These are phyloP conservation scores for Aldabrachelys gigantea DNA, from an alignment of 2,113 vertebrate species.

Conservation along the genomic window DNA sequence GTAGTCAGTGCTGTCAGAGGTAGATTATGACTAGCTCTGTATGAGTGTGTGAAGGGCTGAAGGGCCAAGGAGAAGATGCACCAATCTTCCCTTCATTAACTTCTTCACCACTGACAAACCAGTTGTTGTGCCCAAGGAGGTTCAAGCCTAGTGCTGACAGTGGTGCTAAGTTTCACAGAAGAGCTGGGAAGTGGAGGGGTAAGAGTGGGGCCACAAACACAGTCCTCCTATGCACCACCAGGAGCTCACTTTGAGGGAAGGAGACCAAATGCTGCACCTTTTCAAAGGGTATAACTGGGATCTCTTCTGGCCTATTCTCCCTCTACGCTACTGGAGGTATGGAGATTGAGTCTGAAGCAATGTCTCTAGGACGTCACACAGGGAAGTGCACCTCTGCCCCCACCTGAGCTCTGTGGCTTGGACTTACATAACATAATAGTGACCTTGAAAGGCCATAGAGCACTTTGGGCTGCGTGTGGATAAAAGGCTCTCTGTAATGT, in stretches of 20 bases:
- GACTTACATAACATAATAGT: slow-evolving; percentile 10
- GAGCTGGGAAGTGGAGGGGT: background rate
- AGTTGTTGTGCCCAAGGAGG: background rate
- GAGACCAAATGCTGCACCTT: background rate
- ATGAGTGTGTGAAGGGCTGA: background rate
- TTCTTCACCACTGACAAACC: background rate
- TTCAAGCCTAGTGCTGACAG: background rate
- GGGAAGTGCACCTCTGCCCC: slow-evolving; percentile 14
- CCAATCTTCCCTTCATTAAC: background rate
- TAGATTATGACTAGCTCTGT: background rate
- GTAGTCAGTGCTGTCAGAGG: background rate
- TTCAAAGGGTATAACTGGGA: background rate
- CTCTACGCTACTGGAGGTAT: background rate
- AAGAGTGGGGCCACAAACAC: background rate
- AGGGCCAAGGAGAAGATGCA: background rate
- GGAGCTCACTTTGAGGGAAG: background rate
- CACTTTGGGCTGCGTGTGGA: background rate
- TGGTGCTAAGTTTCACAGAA: background rate
- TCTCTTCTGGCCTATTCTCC: background rate
- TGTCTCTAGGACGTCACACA: background rate
- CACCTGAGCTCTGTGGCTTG: background rate
- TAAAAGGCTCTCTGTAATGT: background rate
- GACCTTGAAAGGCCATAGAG: background rate
- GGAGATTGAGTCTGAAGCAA: background rate
- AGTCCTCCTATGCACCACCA: background rate